These are phyloP conservation scores for Heliothis virescens DNA, from an alignment of 1,140 invertebrate genomes.

Conservation along the genomic window DNA sequence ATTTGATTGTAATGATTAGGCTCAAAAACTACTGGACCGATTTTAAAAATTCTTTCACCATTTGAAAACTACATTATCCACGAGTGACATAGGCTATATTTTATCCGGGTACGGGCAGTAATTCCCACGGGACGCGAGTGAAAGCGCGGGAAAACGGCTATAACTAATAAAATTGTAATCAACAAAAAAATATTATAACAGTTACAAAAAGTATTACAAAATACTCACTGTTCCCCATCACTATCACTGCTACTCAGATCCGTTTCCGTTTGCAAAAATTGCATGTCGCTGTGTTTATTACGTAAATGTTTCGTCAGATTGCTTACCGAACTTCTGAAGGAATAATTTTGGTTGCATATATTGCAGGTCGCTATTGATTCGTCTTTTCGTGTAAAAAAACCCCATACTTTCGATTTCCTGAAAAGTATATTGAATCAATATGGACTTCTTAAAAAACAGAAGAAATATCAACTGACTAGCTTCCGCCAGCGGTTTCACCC, in stretches of 20 bases:
- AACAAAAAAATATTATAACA: not conserved
- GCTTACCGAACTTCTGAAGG: not conserved
- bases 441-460: too few relatives aligned
- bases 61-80: too few relatives aligned
- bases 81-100: too few relatives aligned
- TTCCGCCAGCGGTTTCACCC: too few relatives aligned
- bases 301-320: not conserved
- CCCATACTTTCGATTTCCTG: not conserved
- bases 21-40: too few relatives aligned
- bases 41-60: too few relatives aligned
- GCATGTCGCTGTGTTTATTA: not conserved
- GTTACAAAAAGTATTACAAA: not conserved
- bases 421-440: not conserved
- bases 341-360: not conserved
- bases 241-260: not conserved
- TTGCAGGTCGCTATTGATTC: not conserved
- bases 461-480: too few relatives aligned
- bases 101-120: too few relatives aligned
- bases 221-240: slow-evolving; percentile 4
- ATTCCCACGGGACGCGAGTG: too few relatives aligned
- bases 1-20: too few relatives aligned
- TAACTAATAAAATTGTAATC: not conserved
- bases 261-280: not conserved
- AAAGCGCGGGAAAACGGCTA: too few relatives aligned
- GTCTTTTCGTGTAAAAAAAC: not conserved